Conservation (phyloP, 2,797 vertebrate species). For the Mycteria americana region DNA sequence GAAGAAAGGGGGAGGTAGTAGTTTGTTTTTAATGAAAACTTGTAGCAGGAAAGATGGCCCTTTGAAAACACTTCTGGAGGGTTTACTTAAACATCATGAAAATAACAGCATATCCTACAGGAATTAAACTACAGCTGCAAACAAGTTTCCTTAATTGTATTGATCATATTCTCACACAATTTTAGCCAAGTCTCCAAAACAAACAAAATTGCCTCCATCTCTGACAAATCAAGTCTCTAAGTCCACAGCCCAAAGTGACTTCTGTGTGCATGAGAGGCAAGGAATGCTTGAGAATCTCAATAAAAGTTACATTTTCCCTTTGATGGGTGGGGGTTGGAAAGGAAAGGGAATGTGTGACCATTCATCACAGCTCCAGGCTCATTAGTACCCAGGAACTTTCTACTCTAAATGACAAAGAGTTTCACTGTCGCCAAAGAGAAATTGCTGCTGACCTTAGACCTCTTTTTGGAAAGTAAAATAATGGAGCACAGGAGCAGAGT, state of each 20-base stretch:
- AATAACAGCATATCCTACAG: background rate
- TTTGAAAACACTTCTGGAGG: background rate
- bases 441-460: constrained; percentile 75
- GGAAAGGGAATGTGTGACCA: constrained; percentile 43
- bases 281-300: constrained; percentile 42
- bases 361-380: constrained; percentile 60
- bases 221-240: background rate
- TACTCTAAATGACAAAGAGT: constrained; percentile 74
- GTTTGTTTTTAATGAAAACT: background rate
- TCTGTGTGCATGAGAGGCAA: background rate
- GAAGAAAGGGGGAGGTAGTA: background rate
- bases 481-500: constrained; percentile 84
- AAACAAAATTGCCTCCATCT: background rate
- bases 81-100: background rate
- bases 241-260: background rate
- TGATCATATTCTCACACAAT: background rate
- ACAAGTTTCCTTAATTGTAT: background rate
- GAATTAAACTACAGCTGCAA: background rate
- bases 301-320: constrained; percentile 56
- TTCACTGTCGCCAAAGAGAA: constrained; percentile 71
- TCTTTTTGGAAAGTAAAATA: constrained; percentile 76
- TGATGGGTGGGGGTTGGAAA: constrained; percentile 21
- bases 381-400: constrained; percentile 72
- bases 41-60: background rate
- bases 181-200: background rate